These are phyloP conservation scores for Yponomeuta sedellus DNA, from an alignment of 2,888 invertebrate genomes.

Conservation along the genomic window DNA sequence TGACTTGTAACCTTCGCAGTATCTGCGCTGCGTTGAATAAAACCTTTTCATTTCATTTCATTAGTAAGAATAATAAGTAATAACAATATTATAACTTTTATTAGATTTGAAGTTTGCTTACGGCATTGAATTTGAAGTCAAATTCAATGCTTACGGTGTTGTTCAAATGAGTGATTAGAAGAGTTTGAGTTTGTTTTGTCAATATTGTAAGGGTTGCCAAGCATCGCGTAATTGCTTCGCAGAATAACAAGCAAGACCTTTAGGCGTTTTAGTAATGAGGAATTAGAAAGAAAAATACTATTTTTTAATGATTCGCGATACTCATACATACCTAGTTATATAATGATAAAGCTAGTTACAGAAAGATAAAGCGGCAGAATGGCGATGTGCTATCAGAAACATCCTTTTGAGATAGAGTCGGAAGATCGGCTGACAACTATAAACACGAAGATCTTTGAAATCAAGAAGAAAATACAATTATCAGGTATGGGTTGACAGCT, in stretches of 20 bases:
- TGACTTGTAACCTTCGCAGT: too few relatives aligned
- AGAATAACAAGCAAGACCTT: not conserved
- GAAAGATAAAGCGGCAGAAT: slow-evolving; percentile 22
- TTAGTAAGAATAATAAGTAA: too few relatives aligned
- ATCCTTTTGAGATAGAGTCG: slow-evolving; percentile 66
- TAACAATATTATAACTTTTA: not conserved
- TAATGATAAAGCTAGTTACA: too few relatives aligned
- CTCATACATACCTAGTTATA: too few relatives aligned
- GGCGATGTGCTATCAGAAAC: slow-evolving; percentile 65
- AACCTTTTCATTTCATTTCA: too few relatives aligned
- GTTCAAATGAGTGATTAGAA: not conserved
- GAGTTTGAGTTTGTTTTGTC: not conserved
- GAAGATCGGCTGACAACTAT: slow-evolving; percentile 76
- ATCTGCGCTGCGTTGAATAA: too few relatives aligned
- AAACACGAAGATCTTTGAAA: slow-evolving; percentile 87
- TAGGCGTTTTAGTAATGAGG: not conserved
- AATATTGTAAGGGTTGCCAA: slow-evolving; percentile 8
- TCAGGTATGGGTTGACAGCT: too few relatives aligned
- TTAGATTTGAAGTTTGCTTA: too few relatives aligned
- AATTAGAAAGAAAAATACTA: too few relatives aligned
- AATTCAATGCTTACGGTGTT: too few relatives aligned
- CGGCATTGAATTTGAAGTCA: too few relatives aligned
- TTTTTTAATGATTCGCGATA: too few relatives aligned
- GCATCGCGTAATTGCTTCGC: not conserved
- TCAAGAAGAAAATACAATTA: slow-evolving; percentile 90